Conservation (phyloP, 1,140 invertebrate genomes). For the Psilanteris sp. region DNA sequence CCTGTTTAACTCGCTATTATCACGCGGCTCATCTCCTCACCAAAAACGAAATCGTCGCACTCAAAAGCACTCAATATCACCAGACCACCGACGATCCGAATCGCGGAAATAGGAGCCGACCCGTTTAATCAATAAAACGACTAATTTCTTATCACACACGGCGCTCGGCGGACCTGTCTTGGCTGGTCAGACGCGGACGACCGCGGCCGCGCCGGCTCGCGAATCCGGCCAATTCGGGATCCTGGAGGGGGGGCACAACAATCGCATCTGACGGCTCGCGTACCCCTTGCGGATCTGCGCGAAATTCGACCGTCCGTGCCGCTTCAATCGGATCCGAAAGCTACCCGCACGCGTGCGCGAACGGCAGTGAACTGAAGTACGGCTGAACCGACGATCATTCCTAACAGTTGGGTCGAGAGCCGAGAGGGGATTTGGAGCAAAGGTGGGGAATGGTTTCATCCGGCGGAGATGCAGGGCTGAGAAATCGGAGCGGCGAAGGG, state of each 20-base stretch:
- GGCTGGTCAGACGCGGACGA: too few relatives aligned
- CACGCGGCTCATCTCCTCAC: conserved; percentile 18
- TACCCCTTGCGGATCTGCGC: neutral
- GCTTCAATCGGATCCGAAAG: conserved; percentile 18
- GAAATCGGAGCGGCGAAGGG: conserved; percentile 30
- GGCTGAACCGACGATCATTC: conserved; percentile 67
- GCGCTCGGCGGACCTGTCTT: neutral
- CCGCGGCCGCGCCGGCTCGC: too few relatives aligned
- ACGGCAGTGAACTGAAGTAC: conserved; percentile 73
- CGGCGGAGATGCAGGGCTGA: conserved; percentile 52
- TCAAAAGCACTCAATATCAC: neutral
- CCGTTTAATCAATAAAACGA: neutral
- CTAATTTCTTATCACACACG: conserved; percentile 27
- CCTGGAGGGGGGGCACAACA: too few relatives aligned
- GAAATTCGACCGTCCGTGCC: conserved; percentile 1
- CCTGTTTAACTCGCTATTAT: conserved; percentile 26
- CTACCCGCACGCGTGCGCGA: conserved; percentile 74
- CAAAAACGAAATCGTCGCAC: neutral
- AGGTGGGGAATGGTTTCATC: conserved; percentile 54
- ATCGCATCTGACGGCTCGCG: too few relatives aligned
- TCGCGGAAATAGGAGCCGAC: conserved; percentile 1
- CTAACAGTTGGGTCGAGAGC: conserved; percentile 60
- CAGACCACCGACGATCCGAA: conserved; percentile 1
- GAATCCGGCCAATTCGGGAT: too few relatives aligned
- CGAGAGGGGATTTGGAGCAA: conserved; percentile 44